Percentiles rank a stretch among this genome's conserved stretches.
Evolutionary conservation across 2,888 invertebrate genomes (phyloP).

Genomic region (Uloborus plumipes): DNA sequence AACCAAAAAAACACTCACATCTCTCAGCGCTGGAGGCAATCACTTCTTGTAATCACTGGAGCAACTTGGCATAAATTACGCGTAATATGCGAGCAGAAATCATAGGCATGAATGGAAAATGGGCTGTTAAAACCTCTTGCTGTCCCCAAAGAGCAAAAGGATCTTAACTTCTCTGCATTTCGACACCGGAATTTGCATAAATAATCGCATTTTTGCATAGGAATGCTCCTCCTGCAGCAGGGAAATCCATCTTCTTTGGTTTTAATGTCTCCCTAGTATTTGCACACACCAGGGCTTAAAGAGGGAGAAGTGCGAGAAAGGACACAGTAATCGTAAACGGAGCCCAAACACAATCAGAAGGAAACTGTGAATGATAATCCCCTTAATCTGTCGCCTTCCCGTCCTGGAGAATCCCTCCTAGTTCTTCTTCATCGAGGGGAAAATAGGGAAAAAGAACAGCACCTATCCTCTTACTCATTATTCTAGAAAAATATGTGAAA

Average conservation of each 20-base stretch:
- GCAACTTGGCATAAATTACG: no score
- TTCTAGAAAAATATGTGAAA: no score
- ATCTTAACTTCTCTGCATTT: neutral
- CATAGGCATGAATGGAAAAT: no score
- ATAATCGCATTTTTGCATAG: conserved; percentile 8
- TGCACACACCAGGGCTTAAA: neutral
- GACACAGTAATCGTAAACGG: conserved; percentile 9
- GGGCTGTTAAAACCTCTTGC: neutral
- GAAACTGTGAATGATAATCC: conserved; percentile 38
- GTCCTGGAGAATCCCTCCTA: conserved; percentile 2
- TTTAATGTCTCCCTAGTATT: neutral
- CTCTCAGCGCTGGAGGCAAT: no score
- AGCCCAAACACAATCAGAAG: conserved; percentile 31
- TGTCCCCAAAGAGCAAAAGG: neutral
- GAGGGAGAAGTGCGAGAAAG: conserved; percentile 1
- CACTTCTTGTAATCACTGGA: no score
- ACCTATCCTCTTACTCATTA: no score
- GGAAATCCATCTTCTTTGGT: neutral
- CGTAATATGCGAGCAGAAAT: no score
- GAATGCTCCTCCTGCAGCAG: neutral
- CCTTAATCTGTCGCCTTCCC: conserved; percentile 44
- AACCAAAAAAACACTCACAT: no score
- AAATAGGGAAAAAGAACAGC: no score
- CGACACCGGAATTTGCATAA: conserved; percentile 21
- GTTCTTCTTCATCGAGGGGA: no score